Evolutionary conservation across 2,113 vertebrate species (phyloP), one percentile per base, ranked within the genome.

Genomic region (Sterrhoptilus dennistouni): DNA sequence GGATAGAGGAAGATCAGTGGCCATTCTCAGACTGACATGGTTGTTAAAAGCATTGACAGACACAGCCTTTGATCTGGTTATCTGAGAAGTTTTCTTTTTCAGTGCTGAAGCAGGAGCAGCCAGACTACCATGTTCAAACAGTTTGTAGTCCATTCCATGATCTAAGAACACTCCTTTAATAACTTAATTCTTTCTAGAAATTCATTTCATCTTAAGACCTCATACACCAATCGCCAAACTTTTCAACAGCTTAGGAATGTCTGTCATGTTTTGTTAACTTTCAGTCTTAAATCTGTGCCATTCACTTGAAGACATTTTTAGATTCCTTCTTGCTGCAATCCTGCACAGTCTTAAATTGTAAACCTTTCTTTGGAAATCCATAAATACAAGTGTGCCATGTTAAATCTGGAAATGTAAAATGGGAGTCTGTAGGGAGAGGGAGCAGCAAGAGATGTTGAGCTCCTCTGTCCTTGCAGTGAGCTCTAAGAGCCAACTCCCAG

Each of bases 321-420:
- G 18, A 38, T 57, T 57, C 31, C 29, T 87, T 78, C 28, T 45
- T 82, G 31, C 68, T 87, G 8, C 54, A 79, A 35, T 52, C 33
- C 52, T n/a, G 21, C 21, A 8, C 23, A 49, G 17, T 45, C 89
- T 49, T 25, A 87, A 70, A 23, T 25, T 33, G 13, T 44, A 76
- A 60, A 45, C 9, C 5, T 82, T 83, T 80, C 40, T 71, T 14
- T 12, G 5, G 19, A 19, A 83, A 52, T 57, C 75, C 25, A 25
- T 56, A 47, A 56, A 40, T 49, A 23, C 9, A n/a, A 50, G 23
- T 38, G 23, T 88, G 25, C 27, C 3, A 2, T n/a, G 15, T 71
- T 81, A 74, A 45, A 81, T 57, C 59, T 95, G 89, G 57, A 95
- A 90, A 93, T 90, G 2, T 87, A 84, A 95, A 87, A 93, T 50